phyloP scores from a whole-genome alignment of 1,140 invertebrate species.

The Cardiocondyla obscurior region DNA sequence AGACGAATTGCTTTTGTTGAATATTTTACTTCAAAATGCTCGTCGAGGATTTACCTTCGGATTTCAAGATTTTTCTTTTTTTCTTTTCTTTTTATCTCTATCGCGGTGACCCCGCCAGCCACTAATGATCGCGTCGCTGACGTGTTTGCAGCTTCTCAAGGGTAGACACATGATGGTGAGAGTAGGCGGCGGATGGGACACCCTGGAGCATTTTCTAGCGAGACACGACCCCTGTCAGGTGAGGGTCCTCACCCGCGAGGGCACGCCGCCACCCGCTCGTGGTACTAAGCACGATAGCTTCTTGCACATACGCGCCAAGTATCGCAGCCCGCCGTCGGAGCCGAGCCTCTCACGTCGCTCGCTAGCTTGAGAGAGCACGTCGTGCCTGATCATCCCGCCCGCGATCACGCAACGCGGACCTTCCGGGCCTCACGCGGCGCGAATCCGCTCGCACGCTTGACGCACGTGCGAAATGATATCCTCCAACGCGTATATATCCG shows the following conservation, averaged over 20 bases:
- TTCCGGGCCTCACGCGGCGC: neutral
- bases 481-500: neutral
- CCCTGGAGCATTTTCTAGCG: slow-evolving; percentile 94
- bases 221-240: slow-evolving; percentile 95
- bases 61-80: neutral
- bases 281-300: slow-evolving; percentile 84
- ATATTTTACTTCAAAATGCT: neutral
- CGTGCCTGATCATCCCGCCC: slow-evolving; percentile 68
- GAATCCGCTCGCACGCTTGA: neutral
- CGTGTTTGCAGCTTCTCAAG: slow-evolving; percentile 89
- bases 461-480: slow-evolving; percentile 22
- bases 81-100: neutral
- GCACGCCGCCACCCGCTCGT: slow-evolving; percentile 76
- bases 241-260: slow-evolving; percentile 86
- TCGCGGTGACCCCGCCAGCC: neutral
- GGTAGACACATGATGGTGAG: slow-evolving; percentile 96
- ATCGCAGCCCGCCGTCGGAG: slow-evolving; percentile 87
- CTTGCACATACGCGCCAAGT: slow-evolving; percentile 89
- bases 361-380: slow-evolving; percentile 70
- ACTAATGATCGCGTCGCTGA: slow-evolving; percentile 43
- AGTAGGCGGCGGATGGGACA: slow-evolving; percentile 96
- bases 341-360: slow-evolving; percentile 73
- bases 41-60: neutral
- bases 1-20: neutral
- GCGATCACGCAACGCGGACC: slow-evolving; percentile 12